Percentiles rank a stretch among this genome's conserved stretches.
phyloP scores from a whole-genome alignment of 2,888 invertebrate species.

The Plutella xylostella region DNA sequence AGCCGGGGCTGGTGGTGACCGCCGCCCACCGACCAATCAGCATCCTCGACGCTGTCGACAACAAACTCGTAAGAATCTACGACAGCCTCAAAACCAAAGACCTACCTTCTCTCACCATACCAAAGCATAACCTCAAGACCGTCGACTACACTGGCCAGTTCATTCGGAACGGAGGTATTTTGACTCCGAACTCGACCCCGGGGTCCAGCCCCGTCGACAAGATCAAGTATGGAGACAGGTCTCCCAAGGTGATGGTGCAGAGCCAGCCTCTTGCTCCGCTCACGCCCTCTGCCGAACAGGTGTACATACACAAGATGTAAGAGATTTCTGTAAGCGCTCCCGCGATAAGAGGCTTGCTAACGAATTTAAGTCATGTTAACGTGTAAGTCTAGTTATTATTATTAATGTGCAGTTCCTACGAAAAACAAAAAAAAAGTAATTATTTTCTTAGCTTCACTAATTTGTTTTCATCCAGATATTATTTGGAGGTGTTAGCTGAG shows the following conservation, averaged over 20 bases:
- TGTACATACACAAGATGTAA: background rate
- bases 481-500: slow-evolving; percentile 17
- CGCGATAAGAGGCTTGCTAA: too few relatives aligned
- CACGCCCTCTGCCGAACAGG: slow-evolving; percentile 21
- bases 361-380: slow-evolving; percentile 46
- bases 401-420: slow-evolving; percentile 47
- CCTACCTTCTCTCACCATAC: slow-evolving; percentile 46
- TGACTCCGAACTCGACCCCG: slow-evolving; percentile 64
- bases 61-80: slow-evolving; percentile 55
- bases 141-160: slow-evolving; percentile 29
- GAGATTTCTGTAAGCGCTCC: background rate
- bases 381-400: slow-evolving; percentile 26
- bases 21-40: slow-evolving; percentile 40
- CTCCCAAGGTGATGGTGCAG: slow-evolving; percentile 45
- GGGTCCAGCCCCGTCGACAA: slow-evolving; percentile 39
- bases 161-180: slow-evolving; percentile 40
- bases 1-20: slow-evolving; percentile 52
- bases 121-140: slow-evolving; percentile 44
- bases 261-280: slow-evolving; percentile 23
- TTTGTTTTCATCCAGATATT: too few relatives aligned
- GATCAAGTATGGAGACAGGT: slow-evolving; percentile 30
- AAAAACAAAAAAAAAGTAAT: slow-evolving; percentile 28
- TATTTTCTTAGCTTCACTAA: slow-evolving; percentile 15
- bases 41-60: slow-evolving; percentile 36
- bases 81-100: slow-evolving; percentile 51